Percentiles rank a stretch among this genome's conserved stretches.
These are phyloP conservation scores for Rhinogobio ventralis DNA, from an alignment of 2,797 vertebrate species.

Conservation along the genomic window DNA sequence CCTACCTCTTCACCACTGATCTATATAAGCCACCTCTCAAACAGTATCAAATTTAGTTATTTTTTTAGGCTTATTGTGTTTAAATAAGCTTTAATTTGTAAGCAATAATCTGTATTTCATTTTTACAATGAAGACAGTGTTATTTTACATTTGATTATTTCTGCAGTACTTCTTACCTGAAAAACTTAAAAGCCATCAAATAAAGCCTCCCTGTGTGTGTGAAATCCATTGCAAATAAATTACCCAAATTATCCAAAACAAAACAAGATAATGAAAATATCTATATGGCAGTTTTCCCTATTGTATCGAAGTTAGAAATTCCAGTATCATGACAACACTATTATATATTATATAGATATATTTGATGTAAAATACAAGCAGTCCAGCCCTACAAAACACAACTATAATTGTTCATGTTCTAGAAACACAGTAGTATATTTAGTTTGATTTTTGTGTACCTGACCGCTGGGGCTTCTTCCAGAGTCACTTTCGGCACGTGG, in stretches of 20 bases:
- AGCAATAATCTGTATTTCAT: background rate
- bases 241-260: too few species aligned
- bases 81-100: too few species aligned
- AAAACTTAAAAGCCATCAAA: too few species aligned
- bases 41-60: too few species aligned
- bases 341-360: background rate
- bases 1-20: too few species aligned
- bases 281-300: background rate
- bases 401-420: background rate
- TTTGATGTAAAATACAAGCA: background rate
- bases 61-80: too few species aligned
- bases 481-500: constrained; percentile 87
- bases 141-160: background rate
- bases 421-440: background rate
- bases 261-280: background rate
- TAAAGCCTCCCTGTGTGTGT: background rate
- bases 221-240: background rate
- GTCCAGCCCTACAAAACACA: background rate
- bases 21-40: too few species aligned
- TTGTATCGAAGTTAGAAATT: background rate
- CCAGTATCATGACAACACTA: background rate
- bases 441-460: constrained; percentile 74
- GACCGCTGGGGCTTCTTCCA: constrained; percentile 77
- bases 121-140: too few species aligned
- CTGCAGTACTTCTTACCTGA: too few species aligned